These are phyloP conservation scores for Spatula clypeata DNA, from an alignment of 2,797 vertebrate species.

Conservation along the genomic window DNA sequence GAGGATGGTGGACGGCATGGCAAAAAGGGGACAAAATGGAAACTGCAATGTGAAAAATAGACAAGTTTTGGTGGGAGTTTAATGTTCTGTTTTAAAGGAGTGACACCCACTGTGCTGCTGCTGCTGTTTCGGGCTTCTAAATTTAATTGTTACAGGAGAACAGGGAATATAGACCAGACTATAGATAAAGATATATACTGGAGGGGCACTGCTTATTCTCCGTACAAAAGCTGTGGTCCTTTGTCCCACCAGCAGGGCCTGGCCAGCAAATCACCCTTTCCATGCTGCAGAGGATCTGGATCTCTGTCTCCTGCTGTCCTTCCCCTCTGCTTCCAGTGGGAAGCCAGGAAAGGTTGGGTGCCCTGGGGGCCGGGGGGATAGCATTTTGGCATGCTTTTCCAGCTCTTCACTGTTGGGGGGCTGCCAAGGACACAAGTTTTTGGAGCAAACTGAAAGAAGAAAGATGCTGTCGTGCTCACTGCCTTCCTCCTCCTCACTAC, in stretches of 20 bases:
- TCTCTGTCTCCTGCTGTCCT: not conserved
- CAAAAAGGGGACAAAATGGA: not conserved
- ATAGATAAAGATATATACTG: too few relatives aligned
- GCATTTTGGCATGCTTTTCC: not conserved
- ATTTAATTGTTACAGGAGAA: not conserved
- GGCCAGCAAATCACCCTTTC: not conserved
- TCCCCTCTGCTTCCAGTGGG: not conserved
- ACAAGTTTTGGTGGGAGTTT: not conserved
- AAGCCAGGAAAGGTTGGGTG: rapidly evolving
- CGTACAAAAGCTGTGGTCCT: rapidly evolving
- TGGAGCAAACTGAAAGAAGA: not conserved
- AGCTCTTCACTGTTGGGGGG: not conserved
- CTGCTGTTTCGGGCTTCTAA: not conserved
- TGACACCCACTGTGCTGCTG: not conserved
- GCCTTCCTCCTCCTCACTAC: not conserved
- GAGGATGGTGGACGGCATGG: rapidly evolving
- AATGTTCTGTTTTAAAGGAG: not conserved
- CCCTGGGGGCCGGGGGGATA: rapidly evolving
- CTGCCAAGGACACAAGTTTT: not conserved
- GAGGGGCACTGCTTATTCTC: not conserved
- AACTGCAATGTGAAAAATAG: rapidly evolving
- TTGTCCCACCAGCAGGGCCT: not conserved
- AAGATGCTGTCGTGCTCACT: not conserved
- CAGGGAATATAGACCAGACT: not conserved
- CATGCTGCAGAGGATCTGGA: rapidly evolving